Evolutionary conservation across 2,113 vertebrate genomes (phyloP).

Genomic region (Chlorodrepanis virens): DNA sequence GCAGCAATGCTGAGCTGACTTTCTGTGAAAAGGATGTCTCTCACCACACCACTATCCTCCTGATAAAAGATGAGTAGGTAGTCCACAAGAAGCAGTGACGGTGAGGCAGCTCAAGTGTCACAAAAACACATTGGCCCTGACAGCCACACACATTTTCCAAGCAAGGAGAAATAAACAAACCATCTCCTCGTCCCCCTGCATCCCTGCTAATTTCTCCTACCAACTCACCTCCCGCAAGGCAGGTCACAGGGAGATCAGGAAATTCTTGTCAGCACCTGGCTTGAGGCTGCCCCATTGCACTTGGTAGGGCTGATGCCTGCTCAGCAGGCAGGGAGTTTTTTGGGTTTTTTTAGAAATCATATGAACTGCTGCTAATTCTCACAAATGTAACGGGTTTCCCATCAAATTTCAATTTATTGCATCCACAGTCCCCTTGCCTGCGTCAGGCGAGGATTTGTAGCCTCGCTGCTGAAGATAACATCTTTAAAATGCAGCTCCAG

Average conservation of each 20-base stretch:
- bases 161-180: not conserved
- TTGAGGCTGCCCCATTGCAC: fast-evolving
- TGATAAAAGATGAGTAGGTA: not conserved
- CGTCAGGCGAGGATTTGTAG: fast-evolving
- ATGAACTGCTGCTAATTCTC: not conserved
- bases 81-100: fast-evolving
- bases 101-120: not conserved
- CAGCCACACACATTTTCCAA: not conserved
- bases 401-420: not conserved
- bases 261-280: not conserved
- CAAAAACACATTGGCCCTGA: not conserved
- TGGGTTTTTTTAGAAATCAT: not conserved
- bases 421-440: not conserved
- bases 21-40: not conserved
- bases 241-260: not conserved
- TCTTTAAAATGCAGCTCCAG: not conserved
- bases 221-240: not conserved
- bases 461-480: not conserved
- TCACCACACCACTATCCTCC: not conserved
- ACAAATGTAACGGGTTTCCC: fast-evolving
- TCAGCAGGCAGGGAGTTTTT: not conserved
- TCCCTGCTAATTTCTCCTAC: not conserved
- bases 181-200: fast-evolving
- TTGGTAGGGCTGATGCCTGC: not conserved
- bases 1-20: not conserved